These are phyloP conservation scores for Monopis laevigella DNA, from an alignment of 2,888 invertebrate genomes.

Conservation along the genomic window DNA sequence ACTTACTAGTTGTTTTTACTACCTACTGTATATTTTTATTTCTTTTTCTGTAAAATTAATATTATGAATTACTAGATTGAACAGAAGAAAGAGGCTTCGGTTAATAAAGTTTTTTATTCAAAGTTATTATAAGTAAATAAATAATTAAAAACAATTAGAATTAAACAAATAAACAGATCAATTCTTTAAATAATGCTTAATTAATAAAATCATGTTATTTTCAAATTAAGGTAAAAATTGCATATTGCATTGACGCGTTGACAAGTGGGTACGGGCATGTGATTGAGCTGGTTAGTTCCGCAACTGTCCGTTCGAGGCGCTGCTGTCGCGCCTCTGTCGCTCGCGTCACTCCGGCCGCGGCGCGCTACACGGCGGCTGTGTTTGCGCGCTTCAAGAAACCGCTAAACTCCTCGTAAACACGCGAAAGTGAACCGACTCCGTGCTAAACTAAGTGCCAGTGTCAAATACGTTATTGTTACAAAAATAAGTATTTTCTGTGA, in stretches of 20 bases:
- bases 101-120: no score
- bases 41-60: no score
- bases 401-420: slow-evolving; percentile 24
- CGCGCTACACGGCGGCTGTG: slow-evolving; percentile 39
- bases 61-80: no score
- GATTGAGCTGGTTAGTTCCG: slow-evolving; percentile 36
- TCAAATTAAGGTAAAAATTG: not conserved
- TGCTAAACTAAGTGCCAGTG: slow-evolving; percentile 39
- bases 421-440: slow-evolving; percentile 24
- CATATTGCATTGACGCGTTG: not conserved
- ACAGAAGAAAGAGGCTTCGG: no score
- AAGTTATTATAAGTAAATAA: no score
- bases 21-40: no score
- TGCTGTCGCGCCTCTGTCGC: slow-evolving; percentile 35
- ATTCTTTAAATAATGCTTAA: no score
- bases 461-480: no score
- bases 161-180: no score
- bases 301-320: slow-evolving; percentile 24
- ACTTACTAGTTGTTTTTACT: no score
- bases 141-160: no score
- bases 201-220: not conserved
- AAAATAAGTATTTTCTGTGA: no score
- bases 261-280: slow-evolving; percentile 23
- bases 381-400: slow-evolving; percentile 41
- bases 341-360: slow-evolving; percentile 25